phyloP scores from a whole-genome alignment of 2,113 vertebrate genomes.

The Poicephalus gulielmi region DNA sequence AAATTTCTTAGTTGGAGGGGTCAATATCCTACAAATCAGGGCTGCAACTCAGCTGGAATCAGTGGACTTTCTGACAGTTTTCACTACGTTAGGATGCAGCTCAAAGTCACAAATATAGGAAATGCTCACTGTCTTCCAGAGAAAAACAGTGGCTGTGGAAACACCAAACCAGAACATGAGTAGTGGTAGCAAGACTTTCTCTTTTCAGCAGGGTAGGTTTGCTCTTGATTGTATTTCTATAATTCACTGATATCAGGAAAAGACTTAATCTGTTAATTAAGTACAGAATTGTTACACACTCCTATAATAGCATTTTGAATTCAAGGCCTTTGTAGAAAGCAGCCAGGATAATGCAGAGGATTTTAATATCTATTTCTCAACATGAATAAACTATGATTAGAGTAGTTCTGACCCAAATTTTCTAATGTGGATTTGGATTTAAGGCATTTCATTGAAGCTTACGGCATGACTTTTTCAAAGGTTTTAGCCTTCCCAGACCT shows the following conservation, averaged over 20 bases:
- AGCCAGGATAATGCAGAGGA: not conserved
- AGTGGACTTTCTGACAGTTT: not conserved
- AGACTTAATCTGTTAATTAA: slow-evolving; percentile 14
- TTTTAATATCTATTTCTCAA: not conserved
- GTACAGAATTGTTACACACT: not conserved
- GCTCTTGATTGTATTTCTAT: not conserved
- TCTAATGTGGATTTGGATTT: not conserved
- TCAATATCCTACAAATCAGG: not conserved
- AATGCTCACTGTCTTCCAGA: not conserved
- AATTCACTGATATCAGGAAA: not conserved
- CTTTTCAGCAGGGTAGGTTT: not conserved
- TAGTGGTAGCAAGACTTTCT: not conserved
- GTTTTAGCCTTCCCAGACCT: not conserved
- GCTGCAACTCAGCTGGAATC: not conserved
- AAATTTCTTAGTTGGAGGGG: not conserved
- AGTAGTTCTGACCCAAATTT: slow-evolving; percentile 27
- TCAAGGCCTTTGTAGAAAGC: not conserved
- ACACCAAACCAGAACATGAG: not conserved
- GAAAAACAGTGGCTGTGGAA: not conserved
- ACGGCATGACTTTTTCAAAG: not conserved
- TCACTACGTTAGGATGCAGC: not conserved
- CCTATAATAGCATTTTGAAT: not conserved
- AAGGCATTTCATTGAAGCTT: not conserved
- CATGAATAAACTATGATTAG: not conserved
- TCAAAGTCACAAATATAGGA: not conserved